A percentile compares a stretch with the other conserved stretches of the same genome.
These are phyloP conservation scores for Drosophila nannoptera DNA, from an alignment of 1,140 invertebrate species.

Conservation along the genomic window DNA sequence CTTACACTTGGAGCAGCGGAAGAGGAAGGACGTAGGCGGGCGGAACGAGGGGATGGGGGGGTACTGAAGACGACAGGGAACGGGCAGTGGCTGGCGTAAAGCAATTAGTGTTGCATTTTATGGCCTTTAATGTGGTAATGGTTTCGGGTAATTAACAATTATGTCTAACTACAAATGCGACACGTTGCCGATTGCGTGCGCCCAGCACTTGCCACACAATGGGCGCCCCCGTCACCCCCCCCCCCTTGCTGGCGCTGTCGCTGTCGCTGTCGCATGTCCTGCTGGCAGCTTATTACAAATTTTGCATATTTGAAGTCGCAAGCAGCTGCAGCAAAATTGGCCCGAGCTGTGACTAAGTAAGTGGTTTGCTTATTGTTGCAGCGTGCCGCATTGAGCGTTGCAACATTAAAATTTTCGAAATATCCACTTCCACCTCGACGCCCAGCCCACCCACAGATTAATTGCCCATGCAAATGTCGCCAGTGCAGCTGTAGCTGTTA, in stretches of 20 bases:
- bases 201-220: slow-evolving; percentile 10
- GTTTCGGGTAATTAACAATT: slow-evolving; percentile 77
- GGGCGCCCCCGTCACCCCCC: background rate
- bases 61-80: background rate
- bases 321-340: slow-evolving; percentile 61
- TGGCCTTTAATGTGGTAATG: slow-evolving; percentile 77
- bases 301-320: slow-evolving; percentile 72
- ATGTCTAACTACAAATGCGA: slow-evolving; percentile 77
- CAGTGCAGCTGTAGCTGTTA: background rate
- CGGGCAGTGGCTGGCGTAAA: slow-evolving; percentile 51
- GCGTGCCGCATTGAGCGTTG: slow-evolving; percentile 32
- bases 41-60: too few relatives aligned
- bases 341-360: slow-evolving; percentile 68
- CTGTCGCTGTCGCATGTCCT: background rate
- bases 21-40: too few relatives aligned
- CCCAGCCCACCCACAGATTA: slow-evolving; percentile 46
- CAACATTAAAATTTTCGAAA: slow-evolving; percentile 70
- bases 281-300: slow-evolving; percentile 64
- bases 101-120: slow-evolving; percentile 78
- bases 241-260: slow-evolving; percentile 3
- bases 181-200: slow-evolving; percentile 73
- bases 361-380: slow-evolving; percentile 72
- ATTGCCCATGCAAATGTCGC: slow-evolving; percentile 70
- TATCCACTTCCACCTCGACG: slow-evolving; percentile 27
- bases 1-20: background rate